Evolutionary conservation across 1,140 invertebrate genomes (phyloP), one percentile per base, ranked within the genome.

Genomic region (Aphaenogaster rudis): DNA sequence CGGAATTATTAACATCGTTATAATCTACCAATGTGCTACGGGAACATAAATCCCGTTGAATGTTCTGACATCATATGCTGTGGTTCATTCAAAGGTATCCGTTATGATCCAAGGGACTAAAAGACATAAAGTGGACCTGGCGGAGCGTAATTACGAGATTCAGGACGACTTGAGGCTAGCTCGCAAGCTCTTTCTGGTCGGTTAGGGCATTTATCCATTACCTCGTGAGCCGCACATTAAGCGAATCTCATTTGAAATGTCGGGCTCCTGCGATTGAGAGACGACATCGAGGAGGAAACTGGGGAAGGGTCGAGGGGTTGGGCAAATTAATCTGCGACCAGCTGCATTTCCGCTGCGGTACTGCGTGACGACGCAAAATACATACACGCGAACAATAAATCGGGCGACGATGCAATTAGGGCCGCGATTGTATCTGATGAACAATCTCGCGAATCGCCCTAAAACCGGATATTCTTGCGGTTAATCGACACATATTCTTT

Each of bases 341-440:
- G 67, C 78, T 76, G 50, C 61, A 87, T 87, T 89, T 90, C 78
- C 86, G 52, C 4, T 89, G 88, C 67, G 88, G 79, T 89, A 6
- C 39, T 48, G 57, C 52, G 42, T 61, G 63, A 76, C 76, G 77
- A 81, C 71, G 84, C 77, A 57, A 87, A 76, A 82, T 64, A 80
- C 78, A 50, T 28, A 33, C 45, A 36, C 9, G 52, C 50, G 57
- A 45, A n/a, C 36, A 66, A 86, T 28, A 57, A 88, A 28, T 64
- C 69, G 77, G 36, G 21, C 39, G 17, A 7, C 21, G 33, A 61
- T 59, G 36, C 28, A 79, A 86, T 78, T 79, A 79, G 42, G 17
- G 11, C 15, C 13, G 61, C 48, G 74, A 77, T 86, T 86, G 36
- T n/a, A 28, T 66, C 36, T 57, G 48, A 86, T 52, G 36, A 45